These are phyloP conservation scores for Pantala flavescens DNA, from an alignment of 1,140 invertebrate genomes.

Conservation along the genomic window DNA sequence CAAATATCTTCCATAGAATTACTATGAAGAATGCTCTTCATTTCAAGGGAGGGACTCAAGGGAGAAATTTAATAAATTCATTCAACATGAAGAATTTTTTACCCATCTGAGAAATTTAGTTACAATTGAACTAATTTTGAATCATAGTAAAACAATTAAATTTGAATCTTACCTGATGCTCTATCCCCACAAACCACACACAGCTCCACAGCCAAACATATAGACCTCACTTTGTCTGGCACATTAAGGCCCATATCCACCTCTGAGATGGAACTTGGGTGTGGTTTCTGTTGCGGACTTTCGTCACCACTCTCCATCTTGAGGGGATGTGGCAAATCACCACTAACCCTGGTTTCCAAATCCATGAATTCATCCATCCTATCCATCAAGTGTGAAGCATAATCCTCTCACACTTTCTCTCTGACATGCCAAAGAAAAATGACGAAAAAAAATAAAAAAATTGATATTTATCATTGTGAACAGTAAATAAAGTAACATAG, in stretches of 20 bases:
- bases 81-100: no score
- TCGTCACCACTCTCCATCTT: slow-evolving; percentile 3
- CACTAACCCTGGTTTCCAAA: not conserved
- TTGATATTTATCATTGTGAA: not conserved
- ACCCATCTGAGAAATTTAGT: no score
- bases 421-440: not conserved
- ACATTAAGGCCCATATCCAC: not conserved
- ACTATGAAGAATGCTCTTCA: no score
- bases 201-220: slow-evolving; percentile 57
- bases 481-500: not conserved
- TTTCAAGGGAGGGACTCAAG: no score
- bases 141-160: no score
- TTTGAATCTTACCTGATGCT: slow-evolving; percentile 51
- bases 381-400: not conserved
- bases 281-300: not conserved
- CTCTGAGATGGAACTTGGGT: not conserved
- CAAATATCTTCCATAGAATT: no score
- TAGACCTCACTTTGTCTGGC: slow-evolving; percentile 16
- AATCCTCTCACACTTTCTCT: not conserved
- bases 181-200: slow-evolving; percentile 92
- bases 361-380: not conserved
- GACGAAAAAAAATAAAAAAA: not conserved
- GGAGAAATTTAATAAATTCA: no score
- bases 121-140: no score
- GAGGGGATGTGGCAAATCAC: not conserved